Evolutionary conservation across 2,888 invertebrate genomes (phyloP).

Genomic region (Trissolcus brochymenae): DNA sequence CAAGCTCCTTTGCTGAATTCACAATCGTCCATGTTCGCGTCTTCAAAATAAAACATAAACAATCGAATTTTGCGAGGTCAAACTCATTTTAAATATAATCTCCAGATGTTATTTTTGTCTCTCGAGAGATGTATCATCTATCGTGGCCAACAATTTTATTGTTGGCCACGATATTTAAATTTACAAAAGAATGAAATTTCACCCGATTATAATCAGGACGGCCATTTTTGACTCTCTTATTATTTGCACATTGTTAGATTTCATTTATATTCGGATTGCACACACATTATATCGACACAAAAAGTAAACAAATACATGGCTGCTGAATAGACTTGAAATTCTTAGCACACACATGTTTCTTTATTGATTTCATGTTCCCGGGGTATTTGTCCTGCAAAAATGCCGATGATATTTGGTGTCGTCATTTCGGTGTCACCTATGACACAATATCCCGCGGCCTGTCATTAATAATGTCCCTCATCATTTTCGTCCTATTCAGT

Average conservation of each 20-base stretch:
- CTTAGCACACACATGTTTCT: not conserved
- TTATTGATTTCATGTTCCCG: constrained; percentile 1
- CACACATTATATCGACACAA: too few species aligned
- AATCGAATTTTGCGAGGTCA: not conserved
- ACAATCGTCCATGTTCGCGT: constrained; percentile 1
- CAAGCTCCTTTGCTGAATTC: not conserved
- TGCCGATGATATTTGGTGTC: not conserved
- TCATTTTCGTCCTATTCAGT: constrained; percentile 28
- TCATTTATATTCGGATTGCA: too few species aligned
- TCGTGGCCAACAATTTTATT: too few species aligned
- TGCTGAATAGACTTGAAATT: constrained; percentile 2
- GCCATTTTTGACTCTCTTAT: too few species aligned
- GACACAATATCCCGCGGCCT: constrained; percentile 14
- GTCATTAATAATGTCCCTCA: constrained; percentile 38
- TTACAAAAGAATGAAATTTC: too few species aligned
- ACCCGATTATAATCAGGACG: too few species aligned
- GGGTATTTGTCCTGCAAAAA: constrained; percentile 10
- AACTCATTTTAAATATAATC: too few species aligned
- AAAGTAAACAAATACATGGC: not conserved
- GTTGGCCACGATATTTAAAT: too few species aligned
- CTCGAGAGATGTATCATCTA: too few species aligned
- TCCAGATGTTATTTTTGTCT: too few species aligned
- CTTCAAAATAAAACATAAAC: constrained; percentile 4
- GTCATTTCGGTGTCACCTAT: constrained; percentile 14
- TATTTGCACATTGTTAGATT: too few species aligned